Percentiles rank a stretch among this genome's conserved stretches.
Evolutionary conservation across 1,140 invertebrate genomes (phyloP).

Genomic region (Chymomyza costata): DNA sequence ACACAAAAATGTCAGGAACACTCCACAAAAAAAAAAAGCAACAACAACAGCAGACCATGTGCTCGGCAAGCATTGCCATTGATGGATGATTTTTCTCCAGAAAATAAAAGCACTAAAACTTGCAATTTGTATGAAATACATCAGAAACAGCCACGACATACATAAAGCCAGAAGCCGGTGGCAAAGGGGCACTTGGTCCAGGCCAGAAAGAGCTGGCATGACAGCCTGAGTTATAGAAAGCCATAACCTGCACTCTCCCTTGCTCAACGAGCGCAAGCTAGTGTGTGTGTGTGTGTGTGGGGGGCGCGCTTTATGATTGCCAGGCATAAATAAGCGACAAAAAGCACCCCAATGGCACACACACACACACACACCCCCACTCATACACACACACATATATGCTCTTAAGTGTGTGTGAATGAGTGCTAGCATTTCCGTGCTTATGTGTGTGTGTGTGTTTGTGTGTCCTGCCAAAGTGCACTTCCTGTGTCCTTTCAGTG

Average conservation of each 20-base stretch:
- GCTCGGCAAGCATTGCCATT: conserved; percentile 65
- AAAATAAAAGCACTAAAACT: conserved; percentile 68
- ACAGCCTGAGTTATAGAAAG: conserved; percentile 66
- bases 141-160: conserved; percentile 44
- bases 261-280: too few relatives aligned
- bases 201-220: conserved; percentile 54
- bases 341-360: conserved; percentile 57
- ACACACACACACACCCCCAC: conserved; percentile 34
- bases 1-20: conserved; percentile 60
- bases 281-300: conserved; percentile 9
- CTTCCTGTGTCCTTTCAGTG: conserved; percentile 59
- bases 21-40: too few relatives aligned
- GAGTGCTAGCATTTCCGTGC: too few relatives aligned
- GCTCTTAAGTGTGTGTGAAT: conserved; percentile 1
- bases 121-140: conserved; percentile 73
- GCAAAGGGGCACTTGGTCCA: conserved; percentile 9
- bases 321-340: conserved; percentile 66
- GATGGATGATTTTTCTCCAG: conserved; percentile 64
- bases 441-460: conserved; percentile 12
- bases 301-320: conserved; percentile 66
- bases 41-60: conserved; percentile 25
- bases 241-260: conserved; percentile 64
- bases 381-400: conserved; percentile 20
- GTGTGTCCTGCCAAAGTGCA: conserved; percentile 55
- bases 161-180: conserved; percentile 18